Evolutionary conservation across 2,113 vertebrate species (phyloP).

Genomic region (Eonycteris spelaea): DNA sequence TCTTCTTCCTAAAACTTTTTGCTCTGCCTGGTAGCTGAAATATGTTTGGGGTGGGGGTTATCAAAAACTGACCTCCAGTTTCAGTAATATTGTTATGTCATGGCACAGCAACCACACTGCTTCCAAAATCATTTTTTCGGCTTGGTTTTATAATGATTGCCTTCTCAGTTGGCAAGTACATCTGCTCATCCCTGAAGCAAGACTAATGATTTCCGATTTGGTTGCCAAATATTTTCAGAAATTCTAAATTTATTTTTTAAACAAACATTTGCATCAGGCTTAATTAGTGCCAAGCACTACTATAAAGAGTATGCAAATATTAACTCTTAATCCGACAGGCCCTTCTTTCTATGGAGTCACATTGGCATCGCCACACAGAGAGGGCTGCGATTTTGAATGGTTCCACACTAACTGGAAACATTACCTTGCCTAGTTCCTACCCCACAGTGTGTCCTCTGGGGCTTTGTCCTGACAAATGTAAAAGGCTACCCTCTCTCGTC

Average conservation of each 20-base stretch:
- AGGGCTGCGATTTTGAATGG: neutral
- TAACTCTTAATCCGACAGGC: neutral
- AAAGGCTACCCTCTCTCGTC: neutral
- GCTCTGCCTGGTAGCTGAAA: neutral
- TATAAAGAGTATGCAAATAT: neutral
- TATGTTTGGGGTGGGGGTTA: neutral
- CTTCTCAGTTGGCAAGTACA: neutral
- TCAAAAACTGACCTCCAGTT: neutral
- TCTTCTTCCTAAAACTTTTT: constrained; percentile 15
- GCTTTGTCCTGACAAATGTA: constrained; percentile 28
- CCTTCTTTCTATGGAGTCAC: neutral
- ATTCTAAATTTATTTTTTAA: constrained; percentile 30
- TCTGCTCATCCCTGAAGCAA: neutral
- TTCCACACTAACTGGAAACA: neutral
- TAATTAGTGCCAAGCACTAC: neutral
- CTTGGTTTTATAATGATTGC: neutral
- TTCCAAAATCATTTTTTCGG: neutral
- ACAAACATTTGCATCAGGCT: constrained; percentile 27
- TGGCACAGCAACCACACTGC: neutral
- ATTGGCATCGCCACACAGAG: too few relatives aligned
- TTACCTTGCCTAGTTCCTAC: neutral
- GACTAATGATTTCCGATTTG: neutral
- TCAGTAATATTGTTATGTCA: neutral
- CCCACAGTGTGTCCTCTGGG: neutral
- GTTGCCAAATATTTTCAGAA: constrained; percentile 38